These are phyloP conservation scores for Trimorus sp. DNA, from an alignment of 2,888 invertebrate genomes.

Conservation along the genomic window DNA sequence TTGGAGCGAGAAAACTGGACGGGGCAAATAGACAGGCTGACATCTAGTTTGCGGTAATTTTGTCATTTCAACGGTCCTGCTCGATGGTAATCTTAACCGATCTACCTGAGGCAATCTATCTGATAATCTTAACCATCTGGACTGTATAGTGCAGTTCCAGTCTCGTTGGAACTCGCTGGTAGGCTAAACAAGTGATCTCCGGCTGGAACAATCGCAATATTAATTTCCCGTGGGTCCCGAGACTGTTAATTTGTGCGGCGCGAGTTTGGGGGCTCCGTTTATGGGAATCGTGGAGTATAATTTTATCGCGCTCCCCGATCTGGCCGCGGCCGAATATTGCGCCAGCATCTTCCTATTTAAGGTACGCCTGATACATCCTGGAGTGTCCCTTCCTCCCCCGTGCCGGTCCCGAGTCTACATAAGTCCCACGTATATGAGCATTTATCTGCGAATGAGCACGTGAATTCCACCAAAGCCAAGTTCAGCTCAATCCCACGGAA, in stretches of 20 bases:
- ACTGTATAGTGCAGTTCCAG: no score
- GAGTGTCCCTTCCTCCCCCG: constrained; percentile 46
- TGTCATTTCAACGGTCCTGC: no score
- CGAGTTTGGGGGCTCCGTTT: constrained; percentile 75
- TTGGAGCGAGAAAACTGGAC: no score
- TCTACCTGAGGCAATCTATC: no score
- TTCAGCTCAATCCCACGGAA: constrained; percentile 68
- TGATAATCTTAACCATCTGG: no score
- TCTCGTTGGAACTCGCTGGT: no score
- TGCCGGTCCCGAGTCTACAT: constrained; percentile 44
- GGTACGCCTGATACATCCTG: constrained; percentile 60
- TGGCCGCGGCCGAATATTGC: constrained; percentile 77
- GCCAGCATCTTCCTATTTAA: constrained; percentile 65
- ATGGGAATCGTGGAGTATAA: constrained; percentile 78
- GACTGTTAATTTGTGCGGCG: constrained; percentile 80
- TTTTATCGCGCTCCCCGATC: constrained; percentile 80
- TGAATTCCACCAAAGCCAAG: constrained; percentile 61
- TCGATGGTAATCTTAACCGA: no score
- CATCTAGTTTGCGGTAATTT: no score
- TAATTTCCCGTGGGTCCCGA: constrained; percentile 57
- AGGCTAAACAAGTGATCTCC: no score
- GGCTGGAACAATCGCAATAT: no score
- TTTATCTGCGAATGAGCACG: constrained; percentile 64
- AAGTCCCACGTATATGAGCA: constrained; percentile 63
- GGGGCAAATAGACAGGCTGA: no score